Conservation (phyloP, 2,888 invertebrate genomes). For the Cactoblastis cactorum region DNA sequence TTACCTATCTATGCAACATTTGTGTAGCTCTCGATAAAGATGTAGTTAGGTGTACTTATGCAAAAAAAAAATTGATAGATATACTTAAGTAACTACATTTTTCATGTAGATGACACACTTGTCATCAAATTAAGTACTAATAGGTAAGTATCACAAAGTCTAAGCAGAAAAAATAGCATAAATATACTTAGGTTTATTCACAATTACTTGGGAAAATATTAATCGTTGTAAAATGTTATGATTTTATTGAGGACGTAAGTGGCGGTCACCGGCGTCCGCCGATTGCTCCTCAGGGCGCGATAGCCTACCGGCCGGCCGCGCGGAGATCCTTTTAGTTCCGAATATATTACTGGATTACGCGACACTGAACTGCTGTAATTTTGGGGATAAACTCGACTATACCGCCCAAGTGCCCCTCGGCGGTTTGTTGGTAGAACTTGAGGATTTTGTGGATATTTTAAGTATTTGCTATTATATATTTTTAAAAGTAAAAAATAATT, state of each 20-base stretch:
- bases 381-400: constrained; percentile 59
- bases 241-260: constrained; percentile 31
- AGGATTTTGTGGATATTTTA: not conserved
- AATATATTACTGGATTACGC: constrained; percentile 70
- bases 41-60: too few relatives aligned
- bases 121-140: too few relatives aligned
- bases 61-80: too few relatives aligned
- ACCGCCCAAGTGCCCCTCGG: constrained; percentile 47
- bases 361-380: constrained; percentile 54
- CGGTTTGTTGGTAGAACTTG: constrained; percentile 27
- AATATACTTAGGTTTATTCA: too few relatives aligned
- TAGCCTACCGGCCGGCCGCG: constrained; percentile 30
- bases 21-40: too few relatives aligned
- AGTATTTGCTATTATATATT: too few relatives aligned
- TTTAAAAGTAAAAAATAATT: too few relatives aligned
- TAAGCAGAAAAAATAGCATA: too few relatives aligned
- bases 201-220: not conserved
- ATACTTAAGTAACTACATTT: too few relatives aligned
- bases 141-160: too few relatives aligned
- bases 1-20: too few relatives aligned
- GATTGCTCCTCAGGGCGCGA: constrained; percentile 41
- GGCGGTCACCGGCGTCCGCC: constrained; percentile 55
- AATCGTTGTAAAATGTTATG: constrained; percentile 32
- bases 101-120: too few relatives aligned
- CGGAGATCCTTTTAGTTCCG: constrained; percentile 71